phyloP scores from a whole-genome alignment of 2,797 vertebrate genomes.

The Acanthopagrus latus region DNA sequence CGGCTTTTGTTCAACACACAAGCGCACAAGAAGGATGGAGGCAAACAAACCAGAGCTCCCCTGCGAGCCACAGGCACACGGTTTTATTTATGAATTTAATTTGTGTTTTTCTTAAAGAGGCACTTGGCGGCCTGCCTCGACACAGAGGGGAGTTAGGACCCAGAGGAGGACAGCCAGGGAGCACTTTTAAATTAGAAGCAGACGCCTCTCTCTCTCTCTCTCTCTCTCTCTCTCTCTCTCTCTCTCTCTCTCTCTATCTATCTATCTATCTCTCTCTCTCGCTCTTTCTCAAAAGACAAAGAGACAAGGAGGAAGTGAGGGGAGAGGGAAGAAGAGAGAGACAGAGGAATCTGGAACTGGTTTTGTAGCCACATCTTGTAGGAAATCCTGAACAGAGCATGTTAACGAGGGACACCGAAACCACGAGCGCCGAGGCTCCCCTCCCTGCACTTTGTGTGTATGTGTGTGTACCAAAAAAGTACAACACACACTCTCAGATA shows the following conservation, averaged over 20 bases:
- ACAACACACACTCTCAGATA: conserved; percentile 40
- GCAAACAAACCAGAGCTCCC: conserved; percentile 57
- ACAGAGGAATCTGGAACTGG: conserved; percentile 78
- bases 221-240: conserved; percentile 17
- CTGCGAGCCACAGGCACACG: conserved; percentile 65
- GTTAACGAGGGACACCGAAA: conserved; percentile 84
- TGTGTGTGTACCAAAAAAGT: conserved; percentile 36
- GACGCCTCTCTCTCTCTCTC: conserved; percentile 67
- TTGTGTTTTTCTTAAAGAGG: conserved; percentile 73
- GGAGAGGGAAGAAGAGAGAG: conserved; percentile 57
- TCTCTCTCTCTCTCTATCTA: neutral
- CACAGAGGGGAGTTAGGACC: conserved; percentile 82
- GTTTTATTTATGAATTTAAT: conserved; percentile 78
- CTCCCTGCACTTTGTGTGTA: conserved; percentile 52
- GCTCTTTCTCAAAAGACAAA: conserved; percentile 54
- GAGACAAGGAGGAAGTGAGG: conserved; percentile 49
- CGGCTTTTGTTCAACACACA: conserved; percentile 14
- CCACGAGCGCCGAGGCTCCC: conserved; percentile 73
- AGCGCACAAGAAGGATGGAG: conserved; percentile 22
- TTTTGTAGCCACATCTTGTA: conserved; percentile 81
- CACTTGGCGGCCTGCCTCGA: conserved; percentile 55
- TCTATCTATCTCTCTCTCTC: conserved; percentile 1
- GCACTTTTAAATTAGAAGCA: conserved; percentile 86
- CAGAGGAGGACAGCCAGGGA: conserved; percentile 74
- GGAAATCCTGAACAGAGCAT: conserved; percentile 88